These are phyloP conservation scores for Hiodon alosoides DNA, from an alignment of 2,113 vertebrate genomes.

Conservation along the genomic window DNA sequence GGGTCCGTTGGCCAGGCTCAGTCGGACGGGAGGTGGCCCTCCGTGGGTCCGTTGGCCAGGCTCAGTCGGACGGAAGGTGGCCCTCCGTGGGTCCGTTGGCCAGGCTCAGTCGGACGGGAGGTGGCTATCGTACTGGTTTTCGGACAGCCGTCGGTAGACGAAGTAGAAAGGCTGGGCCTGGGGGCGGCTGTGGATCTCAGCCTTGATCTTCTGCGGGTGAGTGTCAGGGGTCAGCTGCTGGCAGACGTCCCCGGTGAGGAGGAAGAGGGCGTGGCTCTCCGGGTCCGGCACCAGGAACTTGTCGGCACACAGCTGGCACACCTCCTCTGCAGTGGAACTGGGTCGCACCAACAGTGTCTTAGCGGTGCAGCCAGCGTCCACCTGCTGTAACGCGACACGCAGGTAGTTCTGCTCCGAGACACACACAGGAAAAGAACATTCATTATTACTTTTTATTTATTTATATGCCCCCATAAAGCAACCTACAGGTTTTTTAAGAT, in stretches of 20 bases:
- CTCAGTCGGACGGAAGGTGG: slow-evolving; percentile 64
- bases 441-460: not conserved
- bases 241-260: slow-evolving; percentile 75
- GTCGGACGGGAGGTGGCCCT: not conserved
- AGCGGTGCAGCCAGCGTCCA: slow-evolving; percentile 78
- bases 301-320: slow-evolving; percentile 66
- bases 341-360: slow-evolving; percentile 80
- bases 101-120: not conserved
- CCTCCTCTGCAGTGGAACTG: slow-evolving; percentile 60
- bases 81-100: not conserved
- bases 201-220: slow-evolving; percentile 73
- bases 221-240: slow-evolving; percentile 74
- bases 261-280: slow-evolving; percentile 71
- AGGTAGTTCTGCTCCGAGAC: slow-evolving; percentile 77
- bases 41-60: not conserved
- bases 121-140: slow-evolving; percentile 40
- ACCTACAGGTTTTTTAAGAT: too few species aligned
- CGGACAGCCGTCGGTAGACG: slow-evolving; percentile 74
- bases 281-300: slow-evolving; percentile 69
- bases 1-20: too few species aligned
- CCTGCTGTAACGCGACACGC: slow-evolving; percentile 86
- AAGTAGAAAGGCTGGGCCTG: slow-evolving; percentile 80
- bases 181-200: slow-evolving; percentile 76
- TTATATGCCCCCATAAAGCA: too few species aligned
- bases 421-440: not conserved